phyloP scores from a whole-genome alignment of 2,113 vertebrate species.

The Hippolais icterina region DNA sequence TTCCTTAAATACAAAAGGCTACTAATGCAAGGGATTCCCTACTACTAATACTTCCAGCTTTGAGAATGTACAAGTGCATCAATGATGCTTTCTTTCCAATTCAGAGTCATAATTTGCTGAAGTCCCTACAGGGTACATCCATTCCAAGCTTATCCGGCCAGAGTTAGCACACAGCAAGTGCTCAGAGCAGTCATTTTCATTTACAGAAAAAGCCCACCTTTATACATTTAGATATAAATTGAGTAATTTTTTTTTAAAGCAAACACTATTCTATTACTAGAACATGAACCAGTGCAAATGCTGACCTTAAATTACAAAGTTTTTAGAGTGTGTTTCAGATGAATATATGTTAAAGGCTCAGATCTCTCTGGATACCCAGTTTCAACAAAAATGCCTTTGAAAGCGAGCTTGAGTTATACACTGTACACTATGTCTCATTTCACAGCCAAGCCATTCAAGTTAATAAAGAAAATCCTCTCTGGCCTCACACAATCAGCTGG shows the following conservation, averaged over 20 bases:
- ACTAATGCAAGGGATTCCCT: neutral
- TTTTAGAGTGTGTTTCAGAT: conserved; percentile 19
- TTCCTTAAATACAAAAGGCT: neutral
- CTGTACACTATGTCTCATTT: conserved; percentile 43
- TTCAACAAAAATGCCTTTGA: conserved; percentile 59
- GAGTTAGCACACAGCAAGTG: neutral
- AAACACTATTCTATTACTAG: neutral
- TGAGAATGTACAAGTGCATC: neutral
- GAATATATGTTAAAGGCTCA: neutral
- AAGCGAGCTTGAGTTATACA: conserved; percentile 45
- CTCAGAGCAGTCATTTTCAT: neutral
- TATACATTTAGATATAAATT: neutral
- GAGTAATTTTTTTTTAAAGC: neutral
- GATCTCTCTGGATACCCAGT: conserved; percentile 27
- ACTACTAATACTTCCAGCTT: neutral
- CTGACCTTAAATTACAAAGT: conserved; percentile 4
- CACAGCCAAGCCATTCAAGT: conserved; percentile 64
- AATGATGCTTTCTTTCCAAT: neutral
- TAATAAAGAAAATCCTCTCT: conserved; percentile 62
- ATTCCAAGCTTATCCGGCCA: neutral
- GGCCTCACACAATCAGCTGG: conserved; percentile 40
- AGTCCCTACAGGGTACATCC: neutral
- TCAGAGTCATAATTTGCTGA: neutral
- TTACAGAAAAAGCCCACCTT: neutral
- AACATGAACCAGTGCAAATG: neutral